These are phyloP conservation scores for Anodontia alba DNA, from an alignment of 2,888 invertebrate genomes.

Conservation along the genomic window DNA sequence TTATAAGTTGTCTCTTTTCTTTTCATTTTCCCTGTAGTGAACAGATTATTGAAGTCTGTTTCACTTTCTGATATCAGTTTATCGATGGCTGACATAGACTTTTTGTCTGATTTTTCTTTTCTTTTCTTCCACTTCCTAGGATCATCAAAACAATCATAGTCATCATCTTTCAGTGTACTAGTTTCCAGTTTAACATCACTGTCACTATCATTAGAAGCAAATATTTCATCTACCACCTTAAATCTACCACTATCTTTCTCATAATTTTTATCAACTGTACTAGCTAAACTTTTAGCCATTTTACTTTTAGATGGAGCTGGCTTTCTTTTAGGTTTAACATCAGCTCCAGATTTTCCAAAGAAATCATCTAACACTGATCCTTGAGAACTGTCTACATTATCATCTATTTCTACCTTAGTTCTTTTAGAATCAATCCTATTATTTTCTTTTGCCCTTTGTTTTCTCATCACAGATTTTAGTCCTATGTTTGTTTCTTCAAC, in stretches of 20 bases:
- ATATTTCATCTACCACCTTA: constrained; percentile 55
- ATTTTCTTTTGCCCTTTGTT: background rate
- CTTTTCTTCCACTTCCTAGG: constrained; percentile 64
- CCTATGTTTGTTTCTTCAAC: background rate
- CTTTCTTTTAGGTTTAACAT: constrained; percentile 37
- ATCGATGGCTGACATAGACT: constrained; percentile 49
- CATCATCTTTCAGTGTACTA: constrained; percentile 71
- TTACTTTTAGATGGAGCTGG: constrained; percentile 56
- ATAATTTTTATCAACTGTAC: background rate
- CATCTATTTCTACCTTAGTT: background rate
- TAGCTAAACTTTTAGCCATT: background rate
- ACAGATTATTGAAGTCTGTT: constrained; percentile 67
- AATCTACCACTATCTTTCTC: constrained; percentile 33
- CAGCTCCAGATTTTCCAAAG: constrained; percentile 27
- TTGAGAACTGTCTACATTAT: background rate
- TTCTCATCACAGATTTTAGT: background rate
- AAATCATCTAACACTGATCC: constrained; percentile 64
- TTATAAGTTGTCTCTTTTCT: constrained; percentile 38
- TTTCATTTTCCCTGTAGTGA: constrained; percentile 67
- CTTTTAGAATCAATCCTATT: background rate
- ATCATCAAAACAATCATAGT: constrained; percentile 52
- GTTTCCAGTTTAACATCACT: constrained; percentile 49
- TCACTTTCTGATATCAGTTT: constrained; percentile 68
- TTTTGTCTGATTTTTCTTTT: constrained; percentile 39
- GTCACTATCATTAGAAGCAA: constrained; percentile 37